Base-by-base conservation (phyloP, 92 coral and sea anemone species). In the Isaurus tuberculatus region DNA sequence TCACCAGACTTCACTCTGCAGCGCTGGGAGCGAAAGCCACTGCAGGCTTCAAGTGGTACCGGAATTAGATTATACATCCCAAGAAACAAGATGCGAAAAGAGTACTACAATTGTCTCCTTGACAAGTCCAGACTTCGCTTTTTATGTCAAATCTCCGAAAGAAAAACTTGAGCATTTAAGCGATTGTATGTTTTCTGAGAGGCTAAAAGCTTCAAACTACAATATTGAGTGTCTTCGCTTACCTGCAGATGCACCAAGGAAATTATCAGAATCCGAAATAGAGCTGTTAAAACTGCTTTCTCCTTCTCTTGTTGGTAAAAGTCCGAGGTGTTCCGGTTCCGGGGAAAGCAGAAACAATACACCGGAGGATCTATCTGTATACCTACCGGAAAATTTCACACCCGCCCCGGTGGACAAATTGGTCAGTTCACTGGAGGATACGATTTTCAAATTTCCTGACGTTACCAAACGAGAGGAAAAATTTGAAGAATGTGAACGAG, bases 331-430 rank as follows among this genome's bases (percentile, higher is more conserved):
- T 77, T 58, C 69, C 20, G 14, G 32, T 17, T 15, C 58, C 37
- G 49, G 53, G 19, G 82, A 58, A 40, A 36, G 49, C 10, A 77
- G 89, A 51, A 86, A 81, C 37, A 80, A 87, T 22, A 85, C 92
- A 13, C 46, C 46, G 69, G 92, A 89, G 53, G 92, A 89, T 44
- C 81, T 89, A 51, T 89, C 92, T 53, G 80, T 89, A 46, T 89
- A 89, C 63, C 84, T 89, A 27, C 92, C 92, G 10, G 92, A 89
- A 43, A 85, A 89, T 30, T 86, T 89, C 40, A 89, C 92, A 0
- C 92, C 92, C 0, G 89, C 87, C 7, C 84, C 92, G 20, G 83
- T 89, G 51, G 92, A 89, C 44, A 44, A 75, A 23, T 65, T 89
- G 28, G 92, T 80, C 51, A 89, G 87, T 13, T 85, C 92, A 19